These are phyloP conservation scores for Musca vetustissima DNA, from an alignment of 1,140 invertebrate species.

Conservation along the genomic window DNA sequence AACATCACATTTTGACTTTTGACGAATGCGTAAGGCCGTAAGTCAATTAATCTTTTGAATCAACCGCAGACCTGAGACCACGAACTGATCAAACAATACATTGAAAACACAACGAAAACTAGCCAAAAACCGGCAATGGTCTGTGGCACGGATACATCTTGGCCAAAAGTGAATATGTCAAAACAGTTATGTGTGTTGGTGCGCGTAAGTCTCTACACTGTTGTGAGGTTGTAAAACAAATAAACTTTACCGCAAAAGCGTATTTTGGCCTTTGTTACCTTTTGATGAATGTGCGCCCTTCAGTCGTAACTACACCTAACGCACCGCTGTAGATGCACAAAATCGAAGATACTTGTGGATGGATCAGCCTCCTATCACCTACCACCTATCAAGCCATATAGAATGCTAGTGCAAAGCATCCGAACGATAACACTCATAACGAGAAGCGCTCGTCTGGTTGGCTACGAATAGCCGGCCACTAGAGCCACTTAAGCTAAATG, in stretches of 20 bases:
- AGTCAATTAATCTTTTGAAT: constrained; percentile 53
- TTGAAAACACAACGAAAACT: background rate
- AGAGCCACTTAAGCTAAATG: constrained; percentile 51
- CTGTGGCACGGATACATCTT: background rate
- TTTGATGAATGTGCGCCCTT: constrained; percentile 25
- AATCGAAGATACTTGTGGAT: background rate
- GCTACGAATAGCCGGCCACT: constrained; percentile 28
- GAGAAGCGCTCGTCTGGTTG: background rate
- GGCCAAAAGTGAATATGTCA: too few species aligned
- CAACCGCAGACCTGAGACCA: constrained; percentile 22
- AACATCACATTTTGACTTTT: constrained; percentile 24
- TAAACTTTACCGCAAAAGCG: constrained; percentile 13
- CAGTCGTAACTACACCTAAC: background rate
- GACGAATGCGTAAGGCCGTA: constrained; percentile 31
- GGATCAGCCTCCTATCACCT: background rate
- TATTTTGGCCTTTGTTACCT: constrained; percentile 22
- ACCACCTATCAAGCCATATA: too few species aligned
- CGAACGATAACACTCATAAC: too few species aligned
- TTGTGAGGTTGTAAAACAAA: constrained; percentile 1
- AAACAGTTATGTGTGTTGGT: too few species aligned
- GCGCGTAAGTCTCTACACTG: background rate
- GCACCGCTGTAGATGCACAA: background rate
- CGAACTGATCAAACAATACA: constrained; percentile 5
- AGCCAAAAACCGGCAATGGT: background rate
- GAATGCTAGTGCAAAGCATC: too few species aligned